Conservation (phyloP, 2,113 vertebrate genomes). For the Indicator maculatus region DNA sequence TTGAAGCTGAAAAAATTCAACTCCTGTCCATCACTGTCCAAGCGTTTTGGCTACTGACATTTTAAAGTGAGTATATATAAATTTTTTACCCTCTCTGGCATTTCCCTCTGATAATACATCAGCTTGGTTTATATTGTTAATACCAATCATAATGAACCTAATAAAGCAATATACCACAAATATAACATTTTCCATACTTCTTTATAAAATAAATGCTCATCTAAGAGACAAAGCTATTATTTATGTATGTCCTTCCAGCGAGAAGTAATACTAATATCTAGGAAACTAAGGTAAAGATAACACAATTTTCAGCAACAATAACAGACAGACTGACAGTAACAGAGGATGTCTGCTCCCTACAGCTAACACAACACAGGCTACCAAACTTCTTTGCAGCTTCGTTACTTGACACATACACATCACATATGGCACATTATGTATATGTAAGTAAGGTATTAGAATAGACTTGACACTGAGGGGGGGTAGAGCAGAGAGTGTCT, state of each 20-base stretch:
- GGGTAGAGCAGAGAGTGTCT: neutral
- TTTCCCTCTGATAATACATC: neutral
- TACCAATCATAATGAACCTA: neutral
- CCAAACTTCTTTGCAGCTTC: neutral
- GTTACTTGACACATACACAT: fast-evolving
- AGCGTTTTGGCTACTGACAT: neutral
- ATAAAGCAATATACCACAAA: neutral
- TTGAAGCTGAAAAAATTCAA: neutral
- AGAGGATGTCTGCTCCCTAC: neutral
- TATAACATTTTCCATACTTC: neutral
- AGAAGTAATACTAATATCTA: neutral
- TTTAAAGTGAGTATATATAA: neutral
- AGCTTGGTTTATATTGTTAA: neutral
- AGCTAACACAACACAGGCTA: neutral
- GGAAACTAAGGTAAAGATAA: neutral
- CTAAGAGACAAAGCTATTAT: neutral
- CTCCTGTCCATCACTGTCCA: neutral
- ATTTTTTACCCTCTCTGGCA: neutral
- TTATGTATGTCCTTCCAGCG: neutral
- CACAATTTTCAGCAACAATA: neutral
- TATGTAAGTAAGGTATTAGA: neutral
- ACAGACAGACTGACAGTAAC: neutral
- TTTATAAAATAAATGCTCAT: slow-evolving; percentile 8
- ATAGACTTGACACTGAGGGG: neutral
- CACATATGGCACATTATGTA: neutral